Percentiles rank a stretch among this genome's conserved stretches.
These are phyloP conservation scores for Rhabdornis inornatus DNA, from an alignment of 2,113 vertebrate species.

Conservation along the genomic window DNA sequence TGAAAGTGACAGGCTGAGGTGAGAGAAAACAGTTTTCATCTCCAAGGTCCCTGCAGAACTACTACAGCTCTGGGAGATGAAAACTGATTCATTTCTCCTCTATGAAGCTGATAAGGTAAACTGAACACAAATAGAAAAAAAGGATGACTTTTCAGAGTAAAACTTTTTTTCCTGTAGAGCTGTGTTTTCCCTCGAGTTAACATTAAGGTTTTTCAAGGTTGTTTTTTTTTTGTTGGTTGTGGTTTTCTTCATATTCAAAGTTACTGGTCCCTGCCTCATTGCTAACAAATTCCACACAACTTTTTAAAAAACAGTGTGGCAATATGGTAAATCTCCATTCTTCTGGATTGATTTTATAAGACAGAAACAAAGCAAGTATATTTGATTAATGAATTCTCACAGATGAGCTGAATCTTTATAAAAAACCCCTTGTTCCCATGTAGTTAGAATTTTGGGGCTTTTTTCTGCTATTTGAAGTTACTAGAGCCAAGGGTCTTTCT, in stretches of 20 bases:
- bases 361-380: not conserved
- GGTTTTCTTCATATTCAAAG: not conserved
- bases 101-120: not conserved
- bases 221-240: not conserved
- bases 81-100: not conserved
- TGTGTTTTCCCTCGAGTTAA: not conserved
- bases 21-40: not conserved
- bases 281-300: not conserved
- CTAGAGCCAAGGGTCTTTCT: not conserved
- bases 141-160: not conserved
- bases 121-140: not conserved
- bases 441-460: not conserved
- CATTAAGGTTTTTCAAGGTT: not conserved
- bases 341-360: not conserved
- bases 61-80: not conserved
- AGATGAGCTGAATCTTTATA: not conserved
- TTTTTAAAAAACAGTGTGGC: not conserved
- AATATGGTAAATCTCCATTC: not conserved
- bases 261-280: not conserved
- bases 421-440: rapidly evolving
- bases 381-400: not conserved
- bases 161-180: not conserved
- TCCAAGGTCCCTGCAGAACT: not conserved
- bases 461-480: not conserved
- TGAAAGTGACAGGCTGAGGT: not conserved